Evolutionary conservation across 1,140 invertebrate genomes (phyloP), one percentile per base, ranked within the genome.

Genomic region (Drusus annulatus): DNA sequence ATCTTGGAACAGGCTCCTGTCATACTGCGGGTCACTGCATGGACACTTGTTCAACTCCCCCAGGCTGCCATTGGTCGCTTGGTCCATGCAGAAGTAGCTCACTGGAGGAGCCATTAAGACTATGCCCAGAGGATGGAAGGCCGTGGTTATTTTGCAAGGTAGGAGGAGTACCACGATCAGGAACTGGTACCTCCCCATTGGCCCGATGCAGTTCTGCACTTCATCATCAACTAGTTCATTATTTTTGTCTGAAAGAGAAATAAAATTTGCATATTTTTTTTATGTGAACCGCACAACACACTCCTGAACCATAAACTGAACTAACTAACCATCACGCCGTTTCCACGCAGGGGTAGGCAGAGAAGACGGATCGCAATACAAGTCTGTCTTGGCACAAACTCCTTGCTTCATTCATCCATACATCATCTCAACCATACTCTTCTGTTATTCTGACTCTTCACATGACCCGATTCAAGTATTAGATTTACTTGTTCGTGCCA

Each of bases 101-200:
- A 90, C 90, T 7, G 89, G 89, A 1, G 93, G 93, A 60, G 93
- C 90, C 51, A 94, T 86, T 84, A 65, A 65, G 16, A 65, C 62
- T 16, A 65, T 65, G 16, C 62, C 62, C 62, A 65, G 94, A 94
- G 94, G 90, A 84, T 94, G 92, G 90, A 93, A 93, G 21, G 93
- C 92, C 1, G 93, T 91, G 0, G 93, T 93, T 81, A 93, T 73
- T 51, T 77, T 81, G 23, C 65, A 73, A 3, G 74, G 80, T 0
- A 81, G 21, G 8, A 58, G 21, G 15, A 78, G 50, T 2, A 81
- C 21, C 17, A 78, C 28, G 17, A 81, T 36, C 1, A 81, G 21
- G n/a, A 81, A 6, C 31, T 81, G 80, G 63, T 58, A 81, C 16
- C 52, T 62, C 56, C 80, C 80, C 76, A 73, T 75, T 50, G 36